Percentiles rank a stretch among this genome's conserved stretches.
Conservation (phyloP, 2,113 vertebrate species). For the Corythoichthys intestinalis region DNA sequence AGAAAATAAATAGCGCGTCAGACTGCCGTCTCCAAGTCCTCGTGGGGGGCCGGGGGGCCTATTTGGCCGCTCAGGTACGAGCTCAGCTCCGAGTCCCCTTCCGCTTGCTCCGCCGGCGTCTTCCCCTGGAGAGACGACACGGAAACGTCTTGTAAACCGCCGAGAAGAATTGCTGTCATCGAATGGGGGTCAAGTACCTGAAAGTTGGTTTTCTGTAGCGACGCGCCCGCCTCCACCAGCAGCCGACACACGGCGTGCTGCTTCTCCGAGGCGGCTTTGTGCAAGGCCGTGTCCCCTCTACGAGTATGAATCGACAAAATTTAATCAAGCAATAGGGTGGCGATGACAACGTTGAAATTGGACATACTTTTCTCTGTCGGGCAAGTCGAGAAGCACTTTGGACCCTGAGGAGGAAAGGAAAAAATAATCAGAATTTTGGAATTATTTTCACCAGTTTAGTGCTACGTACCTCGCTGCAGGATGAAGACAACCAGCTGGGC, state of each 20-base stretch:
- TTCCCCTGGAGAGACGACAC: constrained; percentile 75
- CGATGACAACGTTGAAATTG: not conserved
- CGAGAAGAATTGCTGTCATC: no score
- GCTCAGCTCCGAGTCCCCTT: constrained; percentile 84
- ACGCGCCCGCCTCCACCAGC: constrained; percentile 87
- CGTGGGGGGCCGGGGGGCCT: constrained; percentile 70
- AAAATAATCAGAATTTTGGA: constrained; percentile 10
- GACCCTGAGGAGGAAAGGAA: constrained; percentile 73
- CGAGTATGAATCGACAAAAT: not conserved
- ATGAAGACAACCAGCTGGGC: constrained; percentile 83
- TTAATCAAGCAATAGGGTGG: not conserved
- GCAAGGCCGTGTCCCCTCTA: constrained; percentile 92
- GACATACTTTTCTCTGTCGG: constrained; percentile 87
- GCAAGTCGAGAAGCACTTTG: constrained; percentile 85
- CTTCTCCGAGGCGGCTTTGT: constrained; percentile 87
- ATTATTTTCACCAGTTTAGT: no score
- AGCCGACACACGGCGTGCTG: constrained; percentile 83
- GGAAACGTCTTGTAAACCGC: not conserved
- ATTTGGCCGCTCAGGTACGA: constrained; percentile 80
- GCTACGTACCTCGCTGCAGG: constrained; percentile 79
- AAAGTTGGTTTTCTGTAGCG: constrained; percentile 85
- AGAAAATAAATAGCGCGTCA: constrained; percentile 71
- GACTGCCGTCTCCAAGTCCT: constrained; percentile 97
- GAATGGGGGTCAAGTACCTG: constrained; percentile 62
- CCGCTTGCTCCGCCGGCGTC: constrained; percentile 84